Conservation (phyloP, 2,113 vertebrate species). For the Vimba vimba region DNA sequence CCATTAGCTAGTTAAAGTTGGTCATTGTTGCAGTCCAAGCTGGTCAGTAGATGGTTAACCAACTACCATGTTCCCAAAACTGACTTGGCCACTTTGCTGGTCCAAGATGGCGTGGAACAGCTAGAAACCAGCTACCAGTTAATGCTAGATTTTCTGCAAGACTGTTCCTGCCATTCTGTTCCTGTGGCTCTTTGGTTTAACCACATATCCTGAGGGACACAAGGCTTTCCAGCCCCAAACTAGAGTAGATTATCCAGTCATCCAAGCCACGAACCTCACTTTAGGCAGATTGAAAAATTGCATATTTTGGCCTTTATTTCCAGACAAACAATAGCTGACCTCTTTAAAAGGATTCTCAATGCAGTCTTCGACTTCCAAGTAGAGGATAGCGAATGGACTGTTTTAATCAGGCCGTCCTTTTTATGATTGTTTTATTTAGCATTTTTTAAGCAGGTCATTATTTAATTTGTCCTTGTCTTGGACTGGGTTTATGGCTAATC, state of each 20-base stretch:
- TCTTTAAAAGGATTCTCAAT: slow-evolving; percentile 29
- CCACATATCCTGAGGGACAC: slow-evolving; percentile 10
- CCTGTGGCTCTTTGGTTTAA: background rate
- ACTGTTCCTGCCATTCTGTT: background rate
- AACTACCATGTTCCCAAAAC: background rate
- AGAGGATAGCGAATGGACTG: slow-evolving; percentile 2
- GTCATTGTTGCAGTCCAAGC: too few species aligned
- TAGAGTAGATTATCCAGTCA: background rate
- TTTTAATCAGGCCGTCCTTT: slow-evolving; percentile 54
- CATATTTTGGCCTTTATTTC: background rate
- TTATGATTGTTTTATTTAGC: slow-evolving; percentile 57
- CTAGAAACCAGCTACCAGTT: background rate
- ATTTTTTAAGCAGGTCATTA: slow-evolving; percentile 57
- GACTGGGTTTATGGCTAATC: slow-evolving; percentile 57
- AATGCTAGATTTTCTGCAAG: background rate
- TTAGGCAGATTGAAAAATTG: background rate
- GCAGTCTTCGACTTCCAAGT: slow-evolving; percentile 20
- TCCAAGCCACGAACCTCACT: background rate
- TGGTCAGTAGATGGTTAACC: background rate
- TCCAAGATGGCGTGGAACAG: background rate
- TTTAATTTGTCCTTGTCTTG: slow-evolving; percentile 62
- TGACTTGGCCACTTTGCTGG: too few species aligned
- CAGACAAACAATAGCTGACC: background rate
- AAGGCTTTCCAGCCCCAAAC: slow-evolving; percentile 9
- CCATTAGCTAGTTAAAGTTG: background rate